Percentiles rank a stretch among this genome's conserved stretches.
phyloP scores from a whole-genome alignment of 1,140 invertebrate species.

The Drosophila nasuta region DNA sequence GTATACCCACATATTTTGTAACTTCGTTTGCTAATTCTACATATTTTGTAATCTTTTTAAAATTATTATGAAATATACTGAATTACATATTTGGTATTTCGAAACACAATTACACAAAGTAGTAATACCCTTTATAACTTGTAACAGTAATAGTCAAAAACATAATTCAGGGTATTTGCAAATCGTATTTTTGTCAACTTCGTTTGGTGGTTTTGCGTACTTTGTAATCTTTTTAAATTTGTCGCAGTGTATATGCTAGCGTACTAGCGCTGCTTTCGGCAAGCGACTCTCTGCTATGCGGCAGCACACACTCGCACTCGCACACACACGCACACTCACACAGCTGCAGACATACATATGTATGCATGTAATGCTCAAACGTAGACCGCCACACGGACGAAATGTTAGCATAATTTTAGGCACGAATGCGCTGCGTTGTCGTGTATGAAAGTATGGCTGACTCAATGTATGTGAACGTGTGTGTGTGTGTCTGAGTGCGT shows the following conservation, averaged over 20 bases:
- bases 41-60: too few species aligned
- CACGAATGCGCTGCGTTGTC: constrained; percentile 72
- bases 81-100: too few species aligned
- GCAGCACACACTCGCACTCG: constrained; percentile 20
- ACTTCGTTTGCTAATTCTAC: too few species aligned
- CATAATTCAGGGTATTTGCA: background rate
- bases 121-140: too few species aligned
- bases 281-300: constrained; percentile 43
- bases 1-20: too few species aligned
- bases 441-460: constrained; percentile 28
- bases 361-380: constrained; percentile 45
- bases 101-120: too few species aligned
- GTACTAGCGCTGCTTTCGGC: constrained; percentile 20
- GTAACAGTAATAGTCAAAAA: too few species aligned
- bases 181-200: background rate
- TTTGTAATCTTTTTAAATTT: constrained; percentile 32
- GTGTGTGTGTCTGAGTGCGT: constrained; percentile 31
- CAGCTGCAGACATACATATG: constrained; percentile 30
- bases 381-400: constrained; percentile 67
- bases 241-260: constrained; percentile 25
- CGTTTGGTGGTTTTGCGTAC: background rate
- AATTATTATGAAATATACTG: too few species aligned
- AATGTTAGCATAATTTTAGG: constrained; percentile 83
- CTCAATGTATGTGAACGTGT: constrained; percentile 17
- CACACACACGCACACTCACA: constrained; percentile 36